Base-by-base conservation (phyloP, 2,888 invertebrate genomes). In the Matsumyia berberina region DNA sequence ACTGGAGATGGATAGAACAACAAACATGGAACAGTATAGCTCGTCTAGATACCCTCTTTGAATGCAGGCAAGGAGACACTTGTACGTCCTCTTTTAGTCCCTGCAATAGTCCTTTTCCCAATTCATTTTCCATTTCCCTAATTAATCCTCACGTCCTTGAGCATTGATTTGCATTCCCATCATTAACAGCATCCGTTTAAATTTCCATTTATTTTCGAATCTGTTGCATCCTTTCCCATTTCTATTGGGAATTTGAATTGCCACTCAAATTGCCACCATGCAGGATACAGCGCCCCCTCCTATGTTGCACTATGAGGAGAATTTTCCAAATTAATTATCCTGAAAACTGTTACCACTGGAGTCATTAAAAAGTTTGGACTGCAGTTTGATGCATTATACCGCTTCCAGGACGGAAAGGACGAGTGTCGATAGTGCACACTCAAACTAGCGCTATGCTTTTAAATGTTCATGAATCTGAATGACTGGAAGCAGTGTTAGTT, bases 271-370 rank as follows among this genome's bases (percentile, higher is more conserved):
- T n/a, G n/a, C n/a, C n/a, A n/a, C n/a, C n/a, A 24, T 24, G 24
- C 1, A 24, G 24, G n/a, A n/a, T n/a, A n/a, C n/a, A n/a, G n/a
- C n/a, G n/a, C n/a, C n/a, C n/a, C n/a, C 24, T 9, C 29, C 5
- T 0, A 9, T 1, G 7, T 46, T n/a, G 11, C 8, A 44, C 17
- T 17, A 6, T 15, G 8, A 49, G 24, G 24, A n/a, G 11, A 29
- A 9, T 15, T 53, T 53, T 33, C 7, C 53, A 49, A 64, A 49
- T 64, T 49, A 64, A 64, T 49, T 64, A 64, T 64, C 49, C 64
- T 49, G 49, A 46, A 64, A 62, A 44, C 24, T 44, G 11, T 31
- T 44, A 60, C 31, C 29, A 49, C 9, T 9, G 11, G 35, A 49
- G 49, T 35, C 49, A 64, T 49, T 64, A 49, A 49, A 64, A 64